Conservation (phyloP, 2,797 vertebrate species). For the Carapus acus region DNA sequence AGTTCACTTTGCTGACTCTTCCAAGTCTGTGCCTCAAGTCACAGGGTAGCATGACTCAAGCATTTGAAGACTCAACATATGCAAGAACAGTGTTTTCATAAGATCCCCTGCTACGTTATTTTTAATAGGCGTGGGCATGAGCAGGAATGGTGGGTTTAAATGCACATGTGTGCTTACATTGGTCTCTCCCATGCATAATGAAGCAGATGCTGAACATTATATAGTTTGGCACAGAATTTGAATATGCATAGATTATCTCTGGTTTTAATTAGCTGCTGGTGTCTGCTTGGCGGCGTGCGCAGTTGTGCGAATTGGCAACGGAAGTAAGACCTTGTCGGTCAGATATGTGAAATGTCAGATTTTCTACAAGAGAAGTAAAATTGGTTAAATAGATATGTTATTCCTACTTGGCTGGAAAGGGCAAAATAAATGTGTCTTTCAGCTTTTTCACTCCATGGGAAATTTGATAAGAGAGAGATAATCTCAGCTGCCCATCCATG, state of each 20-base stretch:
- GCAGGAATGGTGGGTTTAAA: slow-evolving; percentile 41
- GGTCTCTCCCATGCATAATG: slow-evolving; percentile 60
- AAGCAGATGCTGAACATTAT: slow-evolving; percentile 67
- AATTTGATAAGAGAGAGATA: slow-evolving; percentile 69
- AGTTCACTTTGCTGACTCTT: slow-evolving; percentile 51
- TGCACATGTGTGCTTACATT: slow-evolving; percentile 35
- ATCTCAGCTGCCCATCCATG: slow-evolving; percentile 68
- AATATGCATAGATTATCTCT: slow-evolving; percentile 69
- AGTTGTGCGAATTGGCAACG: slow-evolving; percentile 45
- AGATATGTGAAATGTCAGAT: slow-evolving; percentile 44
- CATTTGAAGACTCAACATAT: slow-evolving; percentile 43
- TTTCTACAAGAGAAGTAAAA: slow-evolving; percentile 45
- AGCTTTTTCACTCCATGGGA: slow-evolving; percentile 60
- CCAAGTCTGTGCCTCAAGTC: slow-evolving; percentile 52
- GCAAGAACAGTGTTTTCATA: slow-evolving; percentile 46
- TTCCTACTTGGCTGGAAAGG: slow-evolving; percentile 62
- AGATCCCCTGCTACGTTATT: slow-evolving; percentile 35
- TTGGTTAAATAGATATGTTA: slow-evolving; percentile 56
- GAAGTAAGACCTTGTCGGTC: slow-evolving; percentile 15
- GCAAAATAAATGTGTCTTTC: slow-evolving; percentile 59
- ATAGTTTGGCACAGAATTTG: slow-evolving; percentile 64
- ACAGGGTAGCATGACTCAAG: slow-evolving; percentile 54
- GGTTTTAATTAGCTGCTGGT: slow-evolving; percentile 66
- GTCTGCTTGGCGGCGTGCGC: slow-evolving; percentile 53
- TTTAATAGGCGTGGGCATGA: slow-evolving; percentile 42